Conservation (phyloP, 2,113 vertebrate species). For the Micronycteris hirsuta region DNA sequence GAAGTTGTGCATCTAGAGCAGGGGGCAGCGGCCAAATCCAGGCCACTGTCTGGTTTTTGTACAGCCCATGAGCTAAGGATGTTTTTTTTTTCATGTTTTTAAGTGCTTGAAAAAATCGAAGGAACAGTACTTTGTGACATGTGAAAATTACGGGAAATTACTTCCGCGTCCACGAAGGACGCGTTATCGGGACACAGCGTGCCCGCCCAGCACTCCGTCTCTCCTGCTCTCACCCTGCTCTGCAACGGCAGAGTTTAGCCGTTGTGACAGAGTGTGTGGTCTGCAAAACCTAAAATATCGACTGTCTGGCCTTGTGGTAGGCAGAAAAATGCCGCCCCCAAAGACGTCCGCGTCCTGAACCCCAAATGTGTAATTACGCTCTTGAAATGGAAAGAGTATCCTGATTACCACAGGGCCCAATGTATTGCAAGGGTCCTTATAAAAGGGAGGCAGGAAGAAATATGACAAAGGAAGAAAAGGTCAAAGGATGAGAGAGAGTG, state of each 20-base stretch:
- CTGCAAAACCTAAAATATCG: background rate
- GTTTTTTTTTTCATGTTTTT: background rate
- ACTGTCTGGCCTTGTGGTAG: background rate
- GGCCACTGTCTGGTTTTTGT: background rate
- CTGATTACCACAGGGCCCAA: background rate
- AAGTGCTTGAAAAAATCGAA: background rate
- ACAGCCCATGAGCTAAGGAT: background rate
- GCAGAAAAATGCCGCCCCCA: background rate
- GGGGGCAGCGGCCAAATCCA: background rate
- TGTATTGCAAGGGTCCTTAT: background rate
- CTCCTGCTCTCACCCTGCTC: background rate
- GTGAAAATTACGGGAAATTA: background rate
- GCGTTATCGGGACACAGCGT: background rate
- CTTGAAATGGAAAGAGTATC: background rate
- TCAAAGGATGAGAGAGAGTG: background rate
- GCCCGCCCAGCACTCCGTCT: background rate
- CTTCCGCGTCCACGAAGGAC: background rate
- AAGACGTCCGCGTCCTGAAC: background rate
- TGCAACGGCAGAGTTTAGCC: fast-evolving
- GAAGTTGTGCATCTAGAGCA: background rate
- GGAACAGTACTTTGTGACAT: background rate
- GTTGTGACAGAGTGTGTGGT: background rate
- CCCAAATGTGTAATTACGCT: background rate
- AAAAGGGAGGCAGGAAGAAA: background rate
- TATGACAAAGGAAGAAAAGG: background rate